Evolutionary conservation across 2,113 vertebrate species (phyloP).

Genomic region (Ceyx margarethae): DNA sequence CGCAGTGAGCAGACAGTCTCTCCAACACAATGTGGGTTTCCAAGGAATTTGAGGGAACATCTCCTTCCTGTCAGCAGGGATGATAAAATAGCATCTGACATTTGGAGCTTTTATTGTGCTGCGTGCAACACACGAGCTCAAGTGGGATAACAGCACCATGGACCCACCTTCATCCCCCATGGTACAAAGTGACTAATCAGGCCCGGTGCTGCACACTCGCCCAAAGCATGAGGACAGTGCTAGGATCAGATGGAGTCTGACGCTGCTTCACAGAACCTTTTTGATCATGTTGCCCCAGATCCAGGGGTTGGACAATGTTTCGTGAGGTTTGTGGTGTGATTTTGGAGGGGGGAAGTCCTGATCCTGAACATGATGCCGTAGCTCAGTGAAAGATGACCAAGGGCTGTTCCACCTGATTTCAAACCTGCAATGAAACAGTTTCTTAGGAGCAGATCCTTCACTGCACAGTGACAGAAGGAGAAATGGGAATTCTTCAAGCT

Average conservation of each 20-base stretch:
- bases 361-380: background rate
- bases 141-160: rapidly evolving
- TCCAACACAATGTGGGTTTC: background rate
- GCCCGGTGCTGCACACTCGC: background rate
- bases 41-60: background rate
- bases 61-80: background rate
- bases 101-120: background rate
- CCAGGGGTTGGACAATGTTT: background rate
- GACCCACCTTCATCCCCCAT: background rate
- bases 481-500: background rate
- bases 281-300: background rate
- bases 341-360: background rate
- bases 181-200: background rate
- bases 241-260: background rate
- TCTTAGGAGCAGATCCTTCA: background rate
- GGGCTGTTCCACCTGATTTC: background rate
- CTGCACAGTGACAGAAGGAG: rapidly evolving
- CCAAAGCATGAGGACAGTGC: background rate
- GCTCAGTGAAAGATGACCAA: background rate
- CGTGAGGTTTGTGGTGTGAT: background rate
- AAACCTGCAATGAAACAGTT: background rate
- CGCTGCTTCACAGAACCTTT: background rate
- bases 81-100: background rate
- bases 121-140: rapidly evolving
- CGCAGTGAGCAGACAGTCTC: background rate